These are phyloP conservation scores for Zosterops pallidus DNA, from an alignment of 2,113 vertebrate genomes.

Conservation along the genomic window DNA sequence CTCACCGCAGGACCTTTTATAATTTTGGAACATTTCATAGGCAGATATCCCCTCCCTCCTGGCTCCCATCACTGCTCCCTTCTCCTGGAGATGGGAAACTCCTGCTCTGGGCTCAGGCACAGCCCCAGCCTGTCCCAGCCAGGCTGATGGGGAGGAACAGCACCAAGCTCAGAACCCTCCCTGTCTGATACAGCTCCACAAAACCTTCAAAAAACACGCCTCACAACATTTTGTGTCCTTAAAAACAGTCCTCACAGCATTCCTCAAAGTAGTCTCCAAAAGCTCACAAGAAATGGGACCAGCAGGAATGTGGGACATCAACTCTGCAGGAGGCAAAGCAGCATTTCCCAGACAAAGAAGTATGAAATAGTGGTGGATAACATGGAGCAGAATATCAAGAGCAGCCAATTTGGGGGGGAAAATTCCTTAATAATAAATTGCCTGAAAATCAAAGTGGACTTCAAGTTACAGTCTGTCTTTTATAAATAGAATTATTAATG, in stretches of 20 bases:
- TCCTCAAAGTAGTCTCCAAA: not conserved
- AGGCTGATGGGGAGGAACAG: not conserved
- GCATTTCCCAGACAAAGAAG: not conserved
- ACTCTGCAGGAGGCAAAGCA: not conserved
- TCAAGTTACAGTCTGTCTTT: not conserved
- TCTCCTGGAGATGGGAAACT: not conserved
- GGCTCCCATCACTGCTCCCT: not conserved
- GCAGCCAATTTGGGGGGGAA: not conserved
- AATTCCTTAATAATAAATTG: not conserved
- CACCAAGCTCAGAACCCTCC: not conserved
- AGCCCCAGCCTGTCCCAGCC: not conserved
- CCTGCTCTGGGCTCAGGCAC: not conserved
- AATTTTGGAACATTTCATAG: constrained; percentile 46
- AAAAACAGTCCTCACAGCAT: not conserved
- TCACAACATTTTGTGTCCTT: not conserved
- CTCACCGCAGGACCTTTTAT: constrained; percentile 9
- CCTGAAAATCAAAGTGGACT: not conserved
- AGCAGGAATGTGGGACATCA: not conserved
- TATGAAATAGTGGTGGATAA: not conserved
- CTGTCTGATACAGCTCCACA: not conserved
- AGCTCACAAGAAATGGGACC: not conserved
- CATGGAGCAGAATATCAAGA: not conserved
- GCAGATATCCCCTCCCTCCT: not conserved
- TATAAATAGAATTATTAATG: not conserved
- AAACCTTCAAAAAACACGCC: not conserved